These are phyloP conservation scores for Cheilinus undulatus DNA, from an alignment of 2,113 vertebrate species.

Conservation along the genomic window DNA sequence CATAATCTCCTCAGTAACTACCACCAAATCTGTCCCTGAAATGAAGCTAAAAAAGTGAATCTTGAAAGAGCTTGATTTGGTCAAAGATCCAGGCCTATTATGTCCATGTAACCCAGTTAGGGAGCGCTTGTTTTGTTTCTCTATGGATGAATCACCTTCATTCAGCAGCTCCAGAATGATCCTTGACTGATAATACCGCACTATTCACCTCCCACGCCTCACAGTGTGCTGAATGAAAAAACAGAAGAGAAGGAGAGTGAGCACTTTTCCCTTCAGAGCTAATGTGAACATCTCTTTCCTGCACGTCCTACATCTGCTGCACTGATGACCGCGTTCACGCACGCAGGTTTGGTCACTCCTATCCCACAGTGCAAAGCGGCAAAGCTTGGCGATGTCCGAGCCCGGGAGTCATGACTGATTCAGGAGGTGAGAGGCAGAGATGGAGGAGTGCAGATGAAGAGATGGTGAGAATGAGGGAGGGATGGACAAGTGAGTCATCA, in stretches of 20 bases:
- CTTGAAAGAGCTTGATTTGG: conserved; percentile 21
- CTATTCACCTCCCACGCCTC: conserved; percentile 64
- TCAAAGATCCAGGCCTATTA: conserved; percentile 24
- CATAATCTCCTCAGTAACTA: conserved; percentile 44
- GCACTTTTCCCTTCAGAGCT: conserved; percentile 55
- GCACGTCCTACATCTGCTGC: conserved; percentile 39
- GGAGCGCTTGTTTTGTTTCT: conserved; percentile 49
- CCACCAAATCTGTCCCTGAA: conserved; percentile 33
- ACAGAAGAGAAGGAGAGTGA: conserved; percentile 6
- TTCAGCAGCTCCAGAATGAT: conserved; percentile 71
- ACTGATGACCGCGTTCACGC: conserved; percentile 58
- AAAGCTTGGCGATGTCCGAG: conserved; percentile 10
- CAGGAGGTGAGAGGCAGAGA: conserved; percentile 51
- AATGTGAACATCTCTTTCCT: conserved; percentile 45
- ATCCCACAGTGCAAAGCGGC: conserved; percentile 25
- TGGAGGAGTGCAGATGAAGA: conserved; percentile 29
- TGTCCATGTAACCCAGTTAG: conserved; percentile 32
- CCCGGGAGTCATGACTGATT: conserved; percentile 52
- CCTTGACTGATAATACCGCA: conserved; percentile 73
- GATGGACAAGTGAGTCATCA: conserved; percentile 40
- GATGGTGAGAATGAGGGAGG: conserved; percentile 3
- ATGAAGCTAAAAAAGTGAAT: conserved; percentile 30
- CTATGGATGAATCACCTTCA: conserved; percentile 71
- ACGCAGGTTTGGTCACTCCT: conserved; percentile 40
- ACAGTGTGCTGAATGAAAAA: conserved; percentile 60